phyloP scores from a whole-genome alignment of 1,140 invertebrate genomes.

The Magallana ariakensis region DNA sequence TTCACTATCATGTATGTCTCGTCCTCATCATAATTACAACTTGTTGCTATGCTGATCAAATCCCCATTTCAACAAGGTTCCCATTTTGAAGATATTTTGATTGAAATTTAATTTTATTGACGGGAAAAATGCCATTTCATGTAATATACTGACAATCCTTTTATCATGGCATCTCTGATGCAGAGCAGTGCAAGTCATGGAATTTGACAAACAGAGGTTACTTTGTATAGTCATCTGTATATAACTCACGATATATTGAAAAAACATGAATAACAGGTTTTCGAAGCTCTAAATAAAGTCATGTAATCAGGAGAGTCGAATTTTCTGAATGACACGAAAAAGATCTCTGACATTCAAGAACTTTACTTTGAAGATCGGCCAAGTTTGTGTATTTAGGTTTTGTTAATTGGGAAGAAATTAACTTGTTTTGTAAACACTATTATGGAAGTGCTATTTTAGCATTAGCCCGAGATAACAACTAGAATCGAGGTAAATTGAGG shows the following conservation, averaged over 20 bases:
- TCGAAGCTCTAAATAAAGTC: too few relatives aligned
- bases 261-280: too few relatives aligned
- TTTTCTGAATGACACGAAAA: too few relatives aligned
- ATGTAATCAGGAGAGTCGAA: too few relatives aligned
- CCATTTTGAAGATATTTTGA: too few relatives aligned
- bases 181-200: background rate
- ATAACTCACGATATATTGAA: too few relatives aligned
- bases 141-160: too few relatives aligned
- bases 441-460: background rate
- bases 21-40: background rate
- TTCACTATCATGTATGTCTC: background rate
- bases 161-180: background rate
- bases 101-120: too few relatives aligned
- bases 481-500: background rate
- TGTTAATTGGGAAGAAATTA: conserved; percentile 3
- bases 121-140: too few relatives aligned
- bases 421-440: conserved; percentile 34
- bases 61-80: too few relatives aligned
- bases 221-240: background rate
- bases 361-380: background rate
- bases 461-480: background rate
- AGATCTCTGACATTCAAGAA: too few relatives aligned
- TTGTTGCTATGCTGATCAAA: too few relatives aligned
- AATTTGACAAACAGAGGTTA: background rate
- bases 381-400: conserved; percentile 6